Base-by-base conservation (phyloP, 2,888 invertebrate species). In the Cheilosia vernalis region DNA sequence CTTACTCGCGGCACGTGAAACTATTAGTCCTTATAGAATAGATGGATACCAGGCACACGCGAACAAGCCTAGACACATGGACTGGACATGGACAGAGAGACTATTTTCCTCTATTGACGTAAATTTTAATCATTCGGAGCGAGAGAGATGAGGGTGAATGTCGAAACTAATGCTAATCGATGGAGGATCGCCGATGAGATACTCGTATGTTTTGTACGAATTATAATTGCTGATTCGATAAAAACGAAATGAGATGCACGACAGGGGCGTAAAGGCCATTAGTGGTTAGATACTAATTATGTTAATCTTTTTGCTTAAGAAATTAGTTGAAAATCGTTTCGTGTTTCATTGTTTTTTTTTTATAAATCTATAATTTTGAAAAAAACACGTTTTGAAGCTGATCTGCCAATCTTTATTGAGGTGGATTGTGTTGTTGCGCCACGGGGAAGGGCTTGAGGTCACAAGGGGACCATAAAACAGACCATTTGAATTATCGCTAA, bases 1-100 rank as follows among this genome's bases (percentile, higher is more conserved):
- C 64, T 61, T 80, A 56, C 70, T 53, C 77, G 63, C 51, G 80
- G 81, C 85, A 85, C 85, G 85, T 81, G 85, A 81, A 81, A 56
- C 80, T 77, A 85, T 85, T 85, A 85, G 76, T 81, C 85, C 76
- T 85, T 64, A 49, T 61, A 40, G 49, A 17, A 49, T 61, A 40
- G 49, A 17, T 56, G 58, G 51, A 49, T 37, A 21, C 63, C 10
- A 63, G 78, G 56, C 78, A 78, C 55, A 78, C 49, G 70, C 70
- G 69, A 44, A 6, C 30, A 27, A 44, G 2, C 13, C 21, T 27
- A 15, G 53, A 5, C 7, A 44, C 27, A 27, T 27, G 3, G 2
- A 15, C 21, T 24, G 47, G 47, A 33, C 47, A 47, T 33, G 47
- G 47, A 33, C 47, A 47, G 33, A n/a, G 30, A 10, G n/a, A 24